Evolutionary conservation across 2,113 vertebrate genomes (phyloP).

Genomic region (Nannobrachium achirus): DNA sequence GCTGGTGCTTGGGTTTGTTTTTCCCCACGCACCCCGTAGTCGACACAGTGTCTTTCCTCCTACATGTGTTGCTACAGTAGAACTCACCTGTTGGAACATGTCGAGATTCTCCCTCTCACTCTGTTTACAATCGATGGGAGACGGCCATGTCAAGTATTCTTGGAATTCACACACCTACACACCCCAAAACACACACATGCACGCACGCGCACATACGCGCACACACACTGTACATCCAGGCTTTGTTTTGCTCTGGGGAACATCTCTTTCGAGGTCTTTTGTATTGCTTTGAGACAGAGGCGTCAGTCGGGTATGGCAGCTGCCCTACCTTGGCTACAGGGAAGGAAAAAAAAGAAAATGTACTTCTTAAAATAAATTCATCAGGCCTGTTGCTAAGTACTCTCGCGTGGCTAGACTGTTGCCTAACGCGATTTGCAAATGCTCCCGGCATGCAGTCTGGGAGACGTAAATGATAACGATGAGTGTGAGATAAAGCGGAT

Average conservation of each 20-base stretch:
- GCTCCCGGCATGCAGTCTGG: too few relatives aligned
- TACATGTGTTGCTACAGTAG: slow-evolving; percentile 20
- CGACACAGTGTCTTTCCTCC: slow-evolving; percentile 41
- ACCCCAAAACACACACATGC: background rate
- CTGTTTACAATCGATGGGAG: slow-evolving; percentile 66
- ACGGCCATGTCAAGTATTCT: slow-evolving; percentile 62
- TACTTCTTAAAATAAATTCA: too few relatives aligned
- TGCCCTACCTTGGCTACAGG: too few relatives aligned
- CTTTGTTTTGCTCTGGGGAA: slow-evolving; percentile 50
- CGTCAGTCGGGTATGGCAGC: too few relatives aligned
- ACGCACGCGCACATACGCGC: background rate
- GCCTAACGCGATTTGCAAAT: too few relatives aligned
- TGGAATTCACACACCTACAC: slow-evolving; percentile 49
- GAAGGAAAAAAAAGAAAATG: too few relatives aligned
- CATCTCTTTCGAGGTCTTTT: slow-evolving; percentile 43
- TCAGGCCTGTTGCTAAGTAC: too few relatives aligned
- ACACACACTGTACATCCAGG: slow-evolving; percentile 28
- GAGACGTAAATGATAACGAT: too few relatives aligned
- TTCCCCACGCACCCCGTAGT: slow-evolving; percentile 36
- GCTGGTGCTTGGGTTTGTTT: slow-evolving; percentile 36
- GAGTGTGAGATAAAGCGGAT: too few relatives aligned
- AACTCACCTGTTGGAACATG: slow-evolving; percentile 65
- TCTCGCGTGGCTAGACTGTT: too few relatives aligned
- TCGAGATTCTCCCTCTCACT: slow-evolving; percentile 64
- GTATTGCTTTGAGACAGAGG: slow-evolving; percentile 54